Evolutionary conservation across 2,113 vertebrate genomes (phyloP).

Genomic region (Engystomops pustulosus): DNA sequence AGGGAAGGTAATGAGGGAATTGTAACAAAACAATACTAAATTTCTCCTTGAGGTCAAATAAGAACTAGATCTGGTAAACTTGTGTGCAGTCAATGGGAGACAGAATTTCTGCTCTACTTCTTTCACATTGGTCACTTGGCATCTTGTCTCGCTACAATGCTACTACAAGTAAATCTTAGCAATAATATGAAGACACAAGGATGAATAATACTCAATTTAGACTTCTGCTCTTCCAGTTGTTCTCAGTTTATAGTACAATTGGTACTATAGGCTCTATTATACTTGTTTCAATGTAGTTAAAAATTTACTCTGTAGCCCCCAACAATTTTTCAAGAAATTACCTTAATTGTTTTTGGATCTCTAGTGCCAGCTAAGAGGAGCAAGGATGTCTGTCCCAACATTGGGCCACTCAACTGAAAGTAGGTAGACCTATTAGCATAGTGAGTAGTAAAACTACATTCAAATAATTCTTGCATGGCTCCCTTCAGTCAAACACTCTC

Average conservation of each 20-base stretch:
- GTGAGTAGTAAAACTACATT: too few relatives aligned
- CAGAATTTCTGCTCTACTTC: slow-evolving; percentile 19
- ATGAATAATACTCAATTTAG: not conserved
- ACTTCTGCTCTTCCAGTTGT: not conserved
- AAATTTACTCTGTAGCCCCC: too few relatives aligned
- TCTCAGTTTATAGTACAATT: not conserved
- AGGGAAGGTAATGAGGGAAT: not conserved
- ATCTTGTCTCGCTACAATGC: not conserved
- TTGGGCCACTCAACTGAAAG: too few relatives aligned
- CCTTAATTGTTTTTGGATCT: too few relatives aligned
- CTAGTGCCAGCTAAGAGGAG: too few relatives aligned
- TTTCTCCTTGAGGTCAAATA: slow-evolving; percentile 8
- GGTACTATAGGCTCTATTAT: too few relatives aligned
- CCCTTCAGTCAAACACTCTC: too few relatives aligned
- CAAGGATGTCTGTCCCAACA: too few relatives aligned
- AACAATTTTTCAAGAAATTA: too few relatives aligned
- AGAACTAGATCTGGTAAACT: not conserved
- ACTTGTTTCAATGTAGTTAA: too few relatives aligned
- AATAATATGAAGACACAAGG: not conserved
- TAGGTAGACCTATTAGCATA: too few relatives aligned
- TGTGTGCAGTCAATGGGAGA: not conserved
- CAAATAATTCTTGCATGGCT: too few relatives aligned
- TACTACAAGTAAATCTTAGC: not conserved
- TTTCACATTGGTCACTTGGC: not conserved
- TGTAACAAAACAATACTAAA: not conserved